Evolutionary conservation across 2,113 vertebrate species (phyloP).

Genomic region (Aegotheles bennettii): DNA sequence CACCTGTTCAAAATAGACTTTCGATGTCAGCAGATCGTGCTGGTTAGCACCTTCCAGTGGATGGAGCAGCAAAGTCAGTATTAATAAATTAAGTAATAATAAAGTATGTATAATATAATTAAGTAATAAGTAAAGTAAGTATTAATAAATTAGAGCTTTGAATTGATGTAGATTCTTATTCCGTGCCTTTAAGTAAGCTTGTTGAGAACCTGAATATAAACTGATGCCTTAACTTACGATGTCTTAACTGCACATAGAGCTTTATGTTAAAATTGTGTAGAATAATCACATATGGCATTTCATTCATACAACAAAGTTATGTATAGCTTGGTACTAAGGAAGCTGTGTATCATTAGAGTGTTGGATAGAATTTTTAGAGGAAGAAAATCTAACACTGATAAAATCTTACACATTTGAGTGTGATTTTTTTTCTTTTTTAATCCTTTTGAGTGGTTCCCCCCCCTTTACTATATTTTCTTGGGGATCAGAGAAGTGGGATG

Average conservation of each 20-base stretch:
- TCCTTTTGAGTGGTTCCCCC: background rate
- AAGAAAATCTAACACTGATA: background rate
- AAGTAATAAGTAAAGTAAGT: too few species aligned
- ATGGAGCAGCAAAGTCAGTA: background rate
- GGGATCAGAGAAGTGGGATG: background rate
- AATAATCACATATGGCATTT: background rate
- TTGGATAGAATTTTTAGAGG: background rate
- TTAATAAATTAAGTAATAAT: background rate
- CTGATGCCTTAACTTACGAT: background rate
- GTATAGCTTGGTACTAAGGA: background rate
- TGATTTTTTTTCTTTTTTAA: background rate
- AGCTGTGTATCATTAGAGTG: background rate
- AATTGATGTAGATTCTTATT: background rate
- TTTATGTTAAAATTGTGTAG: background rate
- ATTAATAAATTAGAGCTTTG: background rate
- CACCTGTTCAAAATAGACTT: background rate
- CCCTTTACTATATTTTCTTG: background rate
- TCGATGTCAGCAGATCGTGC: rapidly evolving
- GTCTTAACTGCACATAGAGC: background rate
- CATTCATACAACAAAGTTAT: background rate
- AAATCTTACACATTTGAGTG: background rate
- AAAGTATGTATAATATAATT: too few species aligned
- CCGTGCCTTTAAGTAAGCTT: background rate
- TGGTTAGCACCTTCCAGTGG: background rate
- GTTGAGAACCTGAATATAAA: background rate